Base-by-base conservation (phyloP, 2,113 vertebrate genomes). In the Sardina pilchardus region DNA sequence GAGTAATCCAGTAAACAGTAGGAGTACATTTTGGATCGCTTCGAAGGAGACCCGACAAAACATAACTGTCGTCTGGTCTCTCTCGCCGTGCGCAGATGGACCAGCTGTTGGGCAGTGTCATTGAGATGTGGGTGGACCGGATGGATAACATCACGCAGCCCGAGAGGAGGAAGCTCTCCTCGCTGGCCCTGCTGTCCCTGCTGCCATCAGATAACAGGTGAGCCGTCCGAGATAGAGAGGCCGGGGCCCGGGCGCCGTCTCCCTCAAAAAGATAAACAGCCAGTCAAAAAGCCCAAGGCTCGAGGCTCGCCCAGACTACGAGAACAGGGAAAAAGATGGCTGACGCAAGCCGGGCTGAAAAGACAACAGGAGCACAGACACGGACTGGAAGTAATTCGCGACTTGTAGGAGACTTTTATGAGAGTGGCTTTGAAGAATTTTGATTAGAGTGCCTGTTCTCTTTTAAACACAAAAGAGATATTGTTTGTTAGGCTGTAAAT, bases 81-180 rank as follows among this genome's bases (percentile, higher is more conserved):
- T 34, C 9, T 34, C 26, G 4, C 10, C 19, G 63, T 30, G 26
- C 90, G 53, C 90, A 99, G 98, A 91, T 96, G 90, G 96, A 97
- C 86, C 96, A 97, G 88, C 94, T 99, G 90, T 94, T 99, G 90
- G 97, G 98, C 87, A 96, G 90, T 71, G 87, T 99, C 92, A 97
- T 99, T 91, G 98, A 99, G 94, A 99, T 99, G 97, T 99, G 98
- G 98, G 97, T 99, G 85, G 98, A 99, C 92, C 96, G 97, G 80
- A 97, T 99, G 97, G 98, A 99, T 93, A 99, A 98, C 91, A 99
- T 99, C 92, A 99, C 98, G 63, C 98, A 99, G 91, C 98, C 98
- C 36, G 98, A 99, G 93, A 96, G 98, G 92, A 97, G 97, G 91
- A 99, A 99, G 86, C 96, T 99, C 89, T 99, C 98, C 39, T 96